Evolutionary conservation across 1,140 invertebrate species (phyloP), one percentile per base, ranked within the genome.

Genomic region (Tyrophagus putrescentiae): DNA sequence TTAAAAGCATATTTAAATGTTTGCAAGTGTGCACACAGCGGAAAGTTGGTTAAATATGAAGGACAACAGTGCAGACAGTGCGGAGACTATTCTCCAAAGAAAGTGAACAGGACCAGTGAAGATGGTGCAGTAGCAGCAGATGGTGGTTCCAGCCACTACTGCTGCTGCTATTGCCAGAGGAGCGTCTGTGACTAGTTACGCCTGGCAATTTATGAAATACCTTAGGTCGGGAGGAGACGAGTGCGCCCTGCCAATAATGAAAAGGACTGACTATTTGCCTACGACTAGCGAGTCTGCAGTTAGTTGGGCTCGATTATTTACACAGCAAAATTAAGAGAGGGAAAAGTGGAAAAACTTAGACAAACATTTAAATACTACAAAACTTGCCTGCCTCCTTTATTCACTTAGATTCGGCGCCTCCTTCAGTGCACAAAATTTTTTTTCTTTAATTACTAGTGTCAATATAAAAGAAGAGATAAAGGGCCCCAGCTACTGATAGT

Each of bases 321-420:
- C 52, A 54, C 52, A 54, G 25, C 52, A 13, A 54, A 54, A 54
- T 54, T 54, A 32, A 54, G 25, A 54, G 48, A 3, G 25, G 11
- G 11, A 54, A n/a, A 54, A 54, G 50, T 53, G 25, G 25, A 54
- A 54, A n/a, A 31, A 54, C 52, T 54, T 54, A 54, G 4, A 54
- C 27, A 54, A 54, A 54, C 52, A 54, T 54, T 54, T 54, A 54
- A 54, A 54, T 54, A 54, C 52, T 54, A 54, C 13, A 54, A 54
- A n/a, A 32, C 3, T 52, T 52, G 48, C 23, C 23, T 52, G 48
- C 48, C n/a, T n/a, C n/a, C n/a, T 52, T 52, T 21, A 52, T 48
- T 48, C 44, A 53, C 23, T 53, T 53, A 18, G 45, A 7, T 48
- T 18, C 21, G 45, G 13, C 45, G 13, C 31, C 45, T 21, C 45